These are phyloP conservation scores for Manis crassicaudata DNA, from an alignment of 2,797 vertebrate species.

Conservation along the genomic window DNA sequence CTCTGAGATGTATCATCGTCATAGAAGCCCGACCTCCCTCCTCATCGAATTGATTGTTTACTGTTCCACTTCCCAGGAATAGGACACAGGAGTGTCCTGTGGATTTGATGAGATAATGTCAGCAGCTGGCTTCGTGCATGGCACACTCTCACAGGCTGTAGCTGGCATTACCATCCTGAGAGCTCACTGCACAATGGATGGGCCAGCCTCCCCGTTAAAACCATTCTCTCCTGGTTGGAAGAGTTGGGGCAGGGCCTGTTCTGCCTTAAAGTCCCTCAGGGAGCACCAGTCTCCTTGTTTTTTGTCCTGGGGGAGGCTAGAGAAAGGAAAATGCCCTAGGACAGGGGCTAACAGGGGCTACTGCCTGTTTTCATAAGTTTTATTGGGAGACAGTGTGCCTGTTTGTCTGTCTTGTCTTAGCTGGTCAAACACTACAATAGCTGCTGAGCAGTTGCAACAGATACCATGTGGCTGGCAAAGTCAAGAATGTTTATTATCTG, in stretches of 20 bases:
- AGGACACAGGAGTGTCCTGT: not conserved
- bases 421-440: too few relatives aligned
- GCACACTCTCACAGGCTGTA: fast-evolving
- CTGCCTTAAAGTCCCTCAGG: not conserved
- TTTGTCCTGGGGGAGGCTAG: not conserved
- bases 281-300: not conserved
- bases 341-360: not conserved
- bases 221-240: not conserved
- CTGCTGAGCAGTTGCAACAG: not conserved
- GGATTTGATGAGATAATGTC: not conserved
- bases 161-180: fast-evolving
- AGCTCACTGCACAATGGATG: not conserved
- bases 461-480: not conserved
- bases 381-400: not conserved
- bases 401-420: fast-evolving
- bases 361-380: not conserved
- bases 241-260: not conserved
- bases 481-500: not conserved
- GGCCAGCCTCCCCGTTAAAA: too few relatives aligned
- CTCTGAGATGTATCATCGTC: not conserved
- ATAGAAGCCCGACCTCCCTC: not conserved
- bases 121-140: fast-evolving
- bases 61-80: not conserved
- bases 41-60: not conserved
- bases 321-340: not conserved